Conservation (phyloP, 1,140 invertebrate species). For the Orussus abietinus region DNA sequence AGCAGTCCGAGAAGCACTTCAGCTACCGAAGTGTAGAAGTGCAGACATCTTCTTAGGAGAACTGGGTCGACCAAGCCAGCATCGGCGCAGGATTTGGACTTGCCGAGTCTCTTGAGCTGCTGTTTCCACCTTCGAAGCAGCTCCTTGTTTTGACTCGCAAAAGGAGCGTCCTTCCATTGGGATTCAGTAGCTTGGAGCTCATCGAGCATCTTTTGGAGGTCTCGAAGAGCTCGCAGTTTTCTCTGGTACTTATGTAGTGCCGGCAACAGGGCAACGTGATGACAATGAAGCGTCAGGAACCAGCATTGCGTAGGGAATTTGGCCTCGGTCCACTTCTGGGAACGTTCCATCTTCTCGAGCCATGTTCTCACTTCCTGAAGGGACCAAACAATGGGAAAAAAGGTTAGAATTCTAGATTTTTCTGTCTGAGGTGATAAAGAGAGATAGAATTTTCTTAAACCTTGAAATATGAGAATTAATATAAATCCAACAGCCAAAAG, state of each 20-base stretch:
- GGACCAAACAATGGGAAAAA: too few species aligned
- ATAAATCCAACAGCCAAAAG: too few species aligned
- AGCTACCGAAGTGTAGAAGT: conserved; percentile 83
- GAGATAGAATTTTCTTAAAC: too few species aligned
- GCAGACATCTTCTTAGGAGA: conserved; percentile 72
- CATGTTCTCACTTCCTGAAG: conserved; percentile 78
- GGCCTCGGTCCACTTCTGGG: conserved; percentile 65
- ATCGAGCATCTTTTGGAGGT: conserved; percentile 87
- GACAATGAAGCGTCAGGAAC: conserved; percentile 91
- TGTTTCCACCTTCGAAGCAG: conserved; percentile 83
- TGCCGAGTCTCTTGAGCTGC: conserved; percentile 69
- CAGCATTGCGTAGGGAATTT: conserved; percentile 96
- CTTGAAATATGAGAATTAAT: too few species aligned
- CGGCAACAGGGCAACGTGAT: conserved; percentile 87
- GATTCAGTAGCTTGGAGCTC: conserved; percentile 78
- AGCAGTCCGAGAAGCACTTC: conserved; percentile 70
- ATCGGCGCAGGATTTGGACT: conserved; percentile 84
- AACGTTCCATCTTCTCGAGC: conserved; percentile 59
- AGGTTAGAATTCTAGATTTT: too few species aligned
- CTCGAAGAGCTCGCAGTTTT: conserved; percentile 75
- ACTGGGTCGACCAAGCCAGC: conserved; percentile 79
- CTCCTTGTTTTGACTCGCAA: conserved; percentile 77
- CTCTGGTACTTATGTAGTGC: conserved; percentile 84
- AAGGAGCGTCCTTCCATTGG: conserved; percentile 77
- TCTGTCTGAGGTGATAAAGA: too few species aligned